Conservation (phyloP, 2,797 vertebrate species). For the Myotis myotis region DNA sequence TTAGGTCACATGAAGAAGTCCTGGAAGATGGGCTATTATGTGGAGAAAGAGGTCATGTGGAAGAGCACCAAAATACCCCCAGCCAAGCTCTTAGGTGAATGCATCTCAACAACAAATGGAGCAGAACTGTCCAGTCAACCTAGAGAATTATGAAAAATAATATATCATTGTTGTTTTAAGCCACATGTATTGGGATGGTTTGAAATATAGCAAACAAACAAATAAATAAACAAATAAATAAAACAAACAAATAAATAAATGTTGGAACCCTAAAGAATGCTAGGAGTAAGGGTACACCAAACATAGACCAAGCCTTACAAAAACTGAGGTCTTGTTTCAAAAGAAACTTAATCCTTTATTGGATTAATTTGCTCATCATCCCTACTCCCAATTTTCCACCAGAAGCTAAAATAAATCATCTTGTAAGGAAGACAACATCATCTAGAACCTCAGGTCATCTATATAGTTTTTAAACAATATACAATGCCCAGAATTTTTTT, state of each 20-base stretch:
- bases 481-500: not conserved
- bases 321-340: not conserved
- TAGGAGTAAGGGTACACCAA: not conserved
- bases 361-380: not conserved
- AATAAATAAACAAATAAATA: not conserved
- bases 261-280: not conserved
- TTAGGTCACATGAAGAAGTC: not conserved
- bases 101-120: not conserved
- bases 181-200: not conserved
- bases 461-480: not conserved
- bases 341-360: not conserved
- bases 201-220: not conserved
- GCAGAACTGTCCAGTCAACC: not conserved
- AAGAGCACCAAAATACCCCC: not conserved
- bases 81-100: not conserved
- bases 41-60: not conserved
- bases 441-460: not conserved
- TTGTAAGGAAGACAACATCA: not conserved
- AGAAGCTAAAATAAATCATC: not conserved
- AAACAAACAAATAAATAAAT: not conserved
- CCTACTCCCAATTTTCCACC: not conserved
- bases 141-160: not conserved
- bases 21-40: not conserved
- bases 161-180: not conserved
- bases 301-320: not conserved